phyloP scores from a whole-genome alignment of 2,113 vertebrate species.

The Spilogale gracilis region DNA sequence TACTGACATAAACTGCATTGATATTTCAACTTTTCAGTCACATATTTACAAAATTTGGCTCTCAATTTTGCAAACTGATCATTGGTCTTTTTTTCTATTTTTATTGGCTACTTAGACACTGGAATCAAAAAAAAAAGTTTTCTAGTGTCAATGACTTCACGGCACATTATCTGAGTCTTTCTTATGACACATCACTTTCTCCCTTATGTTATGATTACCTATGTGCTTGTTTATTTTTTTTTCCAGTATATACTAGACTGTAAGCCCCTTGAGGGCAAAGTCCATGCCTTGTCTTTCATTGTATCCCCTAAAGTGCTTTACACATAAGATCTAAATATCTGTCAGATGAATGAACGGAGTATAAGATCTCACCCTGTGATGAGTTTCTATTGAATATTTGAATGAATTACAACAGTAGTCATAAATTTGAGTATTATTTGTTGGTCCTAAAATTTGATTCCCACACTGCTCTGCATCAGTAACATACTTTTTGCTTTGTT shows the following conservation, averaged over 20 bases:
- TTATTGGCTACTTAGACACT: background rate
- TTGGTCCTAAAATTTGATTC: slow-evolving; percentile 39
- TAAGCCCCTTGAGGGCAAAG: slow-evolving; percentile 83
- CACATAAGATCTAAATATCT: background rate
- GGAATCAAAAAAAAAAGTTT: background rate
- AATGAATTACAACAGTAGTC: background rate
- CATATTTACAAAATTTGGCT: slow-evolving; percentile 37
- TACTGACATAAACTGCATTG: background rate
- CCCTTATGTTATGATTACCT: slow-evolving; percentile 31
- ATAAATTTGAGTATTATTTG: slow-evolving; percentile 15
- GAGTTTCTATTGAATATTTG: slow-evolving; percentile 32
- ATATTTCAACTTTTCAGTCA: background rate
- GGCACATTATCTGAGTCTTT: slow-evolving; percentile 12
- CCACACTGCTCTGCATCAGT: background rate
- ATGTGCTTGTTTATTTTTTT: slow-evolving; percentile 72
- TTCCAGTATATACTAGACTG: slow-evolving; percentile 71
- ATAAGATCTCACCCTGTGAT: background rate
- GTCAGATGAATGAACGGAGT: slow-evolving; percentile 26
- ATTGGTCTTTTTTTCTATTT: background rate
- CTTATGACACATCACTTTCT: slow-evolving; percentile 82
- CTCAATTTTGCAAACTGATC: slow-evolving; percentile 10
- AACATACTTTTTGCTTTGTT: background rate
- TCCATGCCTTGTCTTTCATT: slow-evolving; percentile 61
- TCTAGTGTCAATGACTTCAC: background rate
- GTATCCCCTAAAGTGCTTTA: slow-evolving; percentile 58